Evolutionary conservation across 2,888 invertebrate species (phyloP).

Genomic region (Andrena praecox): DNA sequence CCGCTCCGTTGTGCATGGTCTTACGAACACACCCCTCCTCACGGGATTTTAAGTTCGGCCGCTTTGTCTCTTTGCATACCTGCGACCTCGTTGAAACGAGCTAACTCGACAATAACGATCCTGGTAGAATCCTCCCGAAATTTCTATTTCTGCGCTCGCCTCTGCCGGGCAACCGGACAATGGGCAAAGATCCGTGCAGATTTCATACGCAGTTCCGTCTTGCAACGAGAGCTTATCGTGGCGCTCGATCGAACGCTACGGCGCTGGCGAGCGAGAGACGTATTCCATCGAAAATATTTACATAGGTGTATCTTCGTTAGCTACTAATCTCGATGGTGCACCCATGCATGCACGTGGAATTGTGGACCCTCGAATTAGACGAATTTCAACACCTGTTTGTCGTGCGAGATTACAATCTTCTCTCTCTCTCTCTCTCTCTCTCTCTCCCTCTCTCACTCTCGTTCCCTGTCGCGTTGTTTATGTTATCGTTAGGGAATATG

Average conservation of each 20-base stretch:
- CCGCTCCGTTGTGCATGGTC: constrained; percentile 6
- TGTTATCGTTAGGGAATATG: constrained; percentile 10
- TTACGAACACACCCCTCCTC: constrained; percentile 39
- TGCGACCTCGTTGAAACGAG: constrained; percentile 53
- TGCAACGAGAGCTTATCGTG: neutral
- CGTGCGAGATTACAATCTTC: neutral
- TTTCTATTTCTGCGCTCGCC: neutral
- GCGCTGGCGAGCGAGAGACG: too few species aligned
- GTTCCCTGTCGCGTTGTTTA: neutral
- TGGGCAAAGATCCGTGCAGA: neutral
- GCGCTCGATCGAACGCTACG: too few species aligned
- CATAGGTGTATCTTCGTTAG: neutral
- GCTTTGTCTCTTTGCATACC: constrained; percentile 68
- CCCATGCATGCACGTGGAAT: too few species aligned
- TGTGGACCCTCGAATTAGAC: neutral
- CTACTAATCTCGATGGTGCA: neutral
- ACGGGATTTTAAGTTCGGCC: constrained; percentile 47
- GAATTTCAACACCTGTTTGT: neutral
- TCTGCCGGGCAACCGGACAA: too few species aligned
- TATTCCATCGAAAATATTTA: neutral
- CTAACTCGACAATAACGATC: constrained; percentile 44
- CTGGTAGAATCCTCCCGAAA: constrained; percentile 15
- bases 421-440: too few species aligned
- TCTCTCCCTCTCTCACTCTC: neutral
- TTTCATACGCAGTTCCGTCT: neutral